Conservation (phyloP, 2,797 vertebrate species). For the Tokudaia tokunoshimensis region DNA sequence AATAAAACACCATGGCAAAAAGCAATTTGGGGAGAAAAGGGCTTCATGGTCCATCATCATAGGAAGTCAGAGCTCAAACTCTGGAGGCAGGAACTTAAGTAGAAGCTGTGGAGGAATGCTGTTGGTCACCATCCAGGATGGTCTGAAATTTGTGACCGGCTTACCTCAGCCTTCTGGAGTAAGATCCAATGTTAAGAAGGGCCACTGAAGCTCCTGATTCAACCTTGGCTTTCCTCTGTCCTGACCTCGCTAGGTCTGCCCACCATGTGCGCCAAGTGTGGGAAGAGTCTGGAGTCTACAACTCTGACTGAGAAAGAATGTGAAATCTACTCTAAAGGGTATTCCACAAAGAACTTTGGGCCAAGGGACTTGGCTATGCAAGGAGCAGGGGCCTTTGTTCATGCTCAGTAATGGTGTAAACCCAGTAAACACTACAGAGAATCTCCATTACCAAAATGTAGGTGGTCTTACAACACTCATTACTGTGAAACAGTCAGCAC, state of each 20-base stretch:
- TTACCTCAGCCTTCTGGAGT: background rate
- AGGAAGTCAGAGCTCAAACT: background rate
- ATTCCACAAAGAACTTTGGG: no score
- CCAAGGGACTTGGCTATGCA: conserved; percentile 95
- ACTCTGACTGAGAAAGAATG: conserved; percentile 97
- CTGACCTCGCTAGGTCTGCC: no score
- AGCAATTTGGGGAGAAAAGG: background rate
- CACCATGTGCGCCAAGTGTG: conserved; percentile 91
- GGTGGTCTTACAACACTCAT: conserved; percentile 81
- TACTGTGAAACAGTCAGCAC: conserved; percentile 86
- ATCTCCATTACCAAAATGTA: conserved; percentile 70
- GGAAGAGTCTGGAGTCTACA: conserved; percentile 97
- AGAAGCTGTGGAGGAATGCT: background rate
- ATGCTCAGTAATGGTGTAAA: conserved; percentile 91
- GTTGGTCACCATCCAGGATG: background rate
- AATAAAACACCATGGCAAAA: background rate
- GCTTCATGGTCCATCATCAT: background rate
- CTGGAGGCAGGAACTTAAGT: background rate
- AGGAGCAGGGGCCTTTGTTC: conserved; percentile 96
- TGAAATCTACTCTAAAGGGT: conserved; percentile 98
- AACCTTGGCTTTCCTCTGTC: no score
- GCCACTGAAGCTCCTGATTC: background rate
- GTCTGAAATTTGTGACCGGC: background rate
- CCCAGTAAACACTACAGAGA: conserved; percentile 29
- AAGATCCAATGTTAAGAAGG: background rate